Percentiles rank a stretch among this genome's conserved stretches.
These are phyloP conservation scores for Rousettus leschenaultii DNA, from an alignment of 2,113 vertebrate species.

Conservation along the genomic window DNA sequence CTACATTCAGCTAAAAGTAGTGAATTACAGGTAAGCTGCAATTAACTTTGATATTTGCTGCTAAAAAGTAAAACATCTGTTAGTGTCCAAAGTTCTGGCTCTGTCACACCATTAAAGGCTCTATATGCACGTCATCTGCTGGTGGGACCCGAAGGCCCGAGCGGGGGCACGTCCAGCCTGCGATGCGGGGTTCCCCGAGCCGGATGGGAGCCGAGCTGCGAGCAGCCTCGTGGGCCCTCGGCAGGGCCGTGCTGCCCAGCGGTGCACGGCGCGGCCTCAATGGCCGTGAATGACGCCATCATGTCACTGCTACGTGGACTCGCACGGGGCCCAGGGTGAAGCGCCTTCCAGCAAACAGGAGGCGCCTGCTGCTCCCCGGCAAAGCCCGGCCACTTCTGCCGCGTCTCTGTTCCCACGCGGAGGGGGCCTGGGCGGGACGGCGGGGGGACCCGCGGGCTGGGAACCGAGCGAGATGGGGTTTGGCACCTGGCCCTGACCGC, in stretches of 20 bases:
- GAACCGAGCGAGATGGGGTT: not conserved
- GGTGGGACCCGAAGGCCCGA: not conserved
- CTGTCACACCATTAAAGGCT: not conserved
- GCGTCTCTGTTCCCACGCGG: rapidly evolving
- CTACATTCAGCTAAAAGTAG: not conserved
- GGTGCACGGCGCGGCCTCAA: rapidly evolving
- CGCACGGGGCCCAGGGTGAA: not conserved
- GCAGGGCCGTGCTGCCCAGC: rapidly evolving
- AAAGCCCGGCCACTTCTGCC: rapidly evolving
- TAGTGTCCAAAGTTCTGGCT: not conserved
- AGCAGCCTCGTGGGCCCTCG: rapidly evolving
- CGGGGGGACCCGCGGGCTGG: not conserved
- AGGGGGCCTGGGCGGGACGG: rapidly evolving
- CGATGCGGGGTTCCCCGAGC: too few relatives aligned
- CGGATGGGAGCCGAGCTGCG: too few relatives aligned
- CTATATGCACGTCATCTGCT: not conserved
- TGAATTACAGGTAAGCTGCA: not conserved
- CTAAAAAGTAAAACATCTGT: not conserved
- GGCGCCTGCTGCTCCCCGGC: not conserved
- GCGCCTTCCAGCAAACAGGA: not conserved
- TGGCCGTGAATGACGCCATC: not conserved
- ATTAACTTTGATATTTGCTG: not conserved
- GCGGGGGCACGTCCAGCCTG: too few relatives aligned
- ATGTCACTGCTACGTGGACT: rapidly evolving
- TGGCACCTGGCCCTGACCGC: not conserved